Percentiles rank a stretch among this genome's conserved stretches.
phyloP scores from a whole-genome alignment of 2,113 vertebrate genomes.

The Cololabis saira region DNA sequence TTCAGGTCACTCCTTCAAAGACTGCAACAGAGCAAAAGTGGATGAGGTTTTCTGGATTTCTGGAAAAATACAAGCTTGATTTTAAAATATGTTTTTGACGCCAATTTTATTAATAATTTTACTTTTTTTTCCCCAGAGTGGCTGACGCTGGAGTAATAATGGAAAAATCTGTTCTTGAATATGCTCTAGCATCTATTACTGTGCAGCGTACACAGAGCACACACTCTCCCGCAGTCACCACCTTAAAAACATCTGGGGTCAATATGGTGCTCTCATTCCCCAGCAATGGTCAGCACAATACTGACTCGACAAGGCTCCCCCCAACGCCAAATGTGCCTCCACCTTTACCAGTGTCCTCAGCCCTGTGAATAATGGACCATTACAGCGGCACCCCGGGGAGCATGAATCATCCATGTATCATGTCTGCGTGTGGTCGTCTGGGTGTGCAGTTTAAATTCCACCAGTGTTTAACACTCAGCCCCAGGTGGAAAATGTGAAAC shows the following conservation, averaged over 20 bases:
- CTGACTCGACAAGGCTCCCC: conserved; percentile 24
- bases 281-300: conserved; percentile 30
- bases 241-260: conserved; percentile 61
- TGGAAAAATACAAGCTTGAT: background rate
- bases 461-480: conserved; percentile 17
- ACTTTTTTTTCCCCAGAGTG: conserved; percentile 10
- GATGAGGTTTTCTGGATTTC: conserved; percentile 18
- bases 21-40: conserved; percentile 11
- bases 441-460: conserved; percentile 34
- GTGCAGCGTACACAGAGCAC: conserved; percentile 2
- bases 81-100: too few relatives aligned
- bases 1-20: conserved; percentile 40
- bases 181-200: conserved; percentile 10
- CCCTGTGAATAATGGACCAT: conserved; percentile 60
- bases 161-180: background rate
- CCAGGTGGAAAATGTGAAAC: conserved; percentile 47
- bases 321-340: conserved; percentile 16
- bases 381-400: conserved; percentile 50
- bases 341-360: conserved; percentile 35
- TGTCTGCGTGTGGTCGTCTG: conserved; percentile 67
- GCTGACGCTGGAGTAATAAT: background rate
- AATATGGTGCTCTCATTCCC: conserved; percentile 42
- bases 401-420: conserved; percentile 64
- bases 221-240: conserved; percentile 20
- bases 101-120: background rate